These are phyloP conservation scores for Trilocha varians DNA, from an alignment of 2,888 invertebrate species.

Conservation along the genomic window DNA sequence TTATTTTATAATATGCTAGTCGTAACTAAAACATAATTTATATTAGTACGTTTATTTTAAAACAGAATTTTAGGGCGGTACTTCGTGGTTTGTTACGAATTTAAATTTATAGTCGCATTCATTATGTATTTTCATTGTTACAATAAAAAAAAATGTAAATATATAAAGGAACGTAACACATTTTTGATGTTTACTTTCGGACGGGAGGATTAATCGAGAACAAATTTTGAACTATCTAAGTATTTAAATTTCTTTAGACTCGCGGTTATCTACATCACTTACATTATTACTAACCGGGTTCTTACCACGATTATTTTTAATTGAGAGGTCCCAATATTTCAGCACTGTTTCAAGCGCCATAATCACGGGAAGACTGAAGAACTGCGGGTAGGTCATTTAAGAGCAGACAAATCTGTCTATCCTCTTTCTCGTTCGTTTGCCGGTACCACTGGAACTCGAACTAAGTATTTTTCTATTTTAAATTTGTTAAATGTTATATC, in stretches of 20 bases:
- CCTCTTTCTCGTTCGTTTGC: too few relatives aligned
- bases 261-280: too few relatives aligned
- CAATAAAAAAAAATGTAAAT: constrained; percentile 22
- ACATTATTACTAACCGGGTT: too few relatives aligned
- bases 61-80: constrained; percentile 23
- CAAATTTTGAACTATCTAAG: constrained; percentile 13
- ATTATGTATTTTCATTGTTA: constrained; percentile 24
- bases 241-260: neutral
- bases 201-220: constrained; percentile 26
- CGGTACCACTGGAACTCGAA: too few relatives aligned
- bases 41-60: constrained; percentile 32
- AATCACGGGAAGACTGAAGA: too few relatives aligned
- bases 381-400: too few relatives aligned
- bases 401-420: too few relatives aligned
- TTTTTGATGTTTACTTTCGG: neutral
- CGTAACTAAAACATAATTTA: constrained; percentile 8
- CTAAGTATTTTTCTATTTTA: too few relatives aligned
- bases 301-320: too few relatives aligned
- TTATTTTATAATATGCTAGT: constrained; percentile 28
- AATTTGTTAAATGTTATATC: too few relatives aligned
- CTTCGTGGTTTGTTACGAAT: constrained; percentile 46
- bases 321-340: too few relatives aligned
- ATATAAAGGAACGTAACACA: constrained; percentile 6
- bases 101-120: constrained; percentile 40
- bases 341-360: too few relatives aligned